Conservation (phyloP, 1,140 invertebrate species). For the Oryzaephilus surinamensis region DNA sequence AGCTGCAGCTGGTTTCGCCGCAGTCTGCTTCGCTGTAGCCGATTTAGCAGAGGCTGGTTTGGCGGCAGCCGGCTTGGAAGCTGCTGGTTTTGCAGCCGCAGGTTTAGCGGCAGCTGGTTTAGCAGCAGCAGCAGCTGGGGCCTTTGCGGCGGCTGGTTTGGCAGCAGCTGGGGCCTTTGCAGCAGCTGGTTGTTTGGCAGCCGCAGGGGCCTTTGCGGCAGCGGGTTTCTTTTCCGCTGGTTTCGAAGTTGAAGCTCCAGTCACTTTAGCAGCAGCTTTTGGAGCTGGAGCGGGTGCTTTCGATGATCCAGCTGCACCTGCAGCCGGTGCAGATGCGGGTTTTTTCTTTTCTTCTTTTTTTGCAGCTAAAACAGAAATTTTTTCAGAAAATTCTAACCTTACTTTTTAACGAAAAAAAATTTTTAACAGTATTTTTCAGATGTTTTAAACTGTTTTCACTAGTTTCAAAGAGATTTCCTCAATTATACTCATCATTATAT, state of each 20-base stretch:
- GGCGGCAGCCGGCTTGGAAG: slow-evolving; percentile 8
- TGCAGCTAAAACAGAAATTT: slow-evolving; percentile 31
- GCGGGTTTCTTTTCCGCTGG: slow-evolving; percentile 40
- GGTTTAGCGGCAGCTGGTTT: slow-evolving; percentile 15
- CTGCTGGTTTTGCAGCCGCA: slow-evolving; percentile 36
- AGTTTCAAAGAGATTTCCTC: slow-evolving; percentile 25
- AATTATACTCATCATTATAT: slow-evolving; percentile 21
- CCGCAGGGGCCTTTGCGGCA: slow-evolving; percentile 16
- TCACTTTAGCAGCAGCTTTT: slow-evolving; percentile 39
- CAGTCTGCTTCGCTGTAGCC: slow-evolving; percentile 17
- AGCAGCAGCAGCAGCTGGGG: slow-evolving; percentile 2
- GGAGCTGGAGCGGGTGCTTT: slow-evolving; percentile 29
- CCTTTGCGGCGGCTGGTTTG: slow-evolving; percentile 11
- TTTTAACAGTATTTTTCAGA: slow-evolving; percentile 6
- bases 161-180: slow-evolving; percentile 4
- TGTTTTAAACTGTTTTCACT: slow-evolving; percentile 16
- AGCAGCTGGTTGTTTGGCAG: slow-evolving; percentile 16
- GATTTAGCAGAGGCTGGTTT: slow-evolving; percentile 3
- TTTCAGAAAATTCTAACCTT: not conserved
- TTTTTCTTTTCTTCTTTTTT: slow-evolving; percentile 54
- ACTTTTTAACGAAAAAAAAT: slow-evolving; percentile 1
- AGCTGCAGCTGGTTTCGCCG: slow-evolving; percentile 28
- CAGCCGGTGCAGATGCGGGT: slow-evolving; percentile 36
- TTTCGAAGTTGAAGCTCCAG: slow-evolving; percentile 36
- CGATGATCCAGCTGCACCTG: slow-evolving; percentile 34